phyloP scores from a whole-genome alignment of 1,140 invertebrate species.

The Halictus rubicundus region DNA sequence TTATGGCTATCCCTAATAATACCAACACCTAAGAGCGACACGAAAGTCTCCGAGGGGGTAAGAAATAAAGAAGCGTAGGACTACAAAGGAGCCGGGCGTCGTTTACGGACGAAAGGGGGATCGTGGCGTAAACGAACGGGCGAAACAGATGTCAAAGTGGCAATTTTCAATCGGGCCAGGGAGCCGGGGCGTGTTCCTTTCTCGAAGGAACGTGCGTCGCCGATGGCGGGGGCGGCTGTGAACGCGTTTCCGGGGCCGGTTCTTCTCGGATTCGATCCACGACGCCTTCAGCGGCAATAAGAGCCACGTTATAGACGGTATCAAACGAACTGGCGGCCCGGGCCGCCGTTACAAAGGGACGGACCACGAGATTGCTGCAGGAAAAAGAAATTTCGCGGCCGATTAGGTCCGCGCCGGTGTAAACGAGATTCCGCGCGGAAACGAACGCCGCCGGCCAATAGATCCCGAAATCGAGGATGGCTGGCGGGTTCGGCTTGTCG shows the following conservation, averaged over 20 bases:
- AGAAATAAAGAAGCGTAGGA: neutral
- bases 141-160: slow-evolving; percentile 17
- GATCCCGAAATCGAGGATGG: slow-evolving; percentile 27
- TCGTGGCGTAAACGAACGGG: neutral
- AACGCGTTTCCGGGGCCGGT: slow-evolving; percentile 41
- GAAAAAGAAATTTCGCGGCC: slow-evolving; percentile 69
- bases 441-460: slow-evolving; percentile 31
- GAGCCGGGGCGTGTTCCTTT: neutral
- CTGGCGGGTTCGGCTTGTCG: neutral
- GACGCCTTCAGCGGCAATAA: slow-evolving; percentile 58
- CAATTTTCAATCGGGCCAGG: slow-evolving; percentile 28
- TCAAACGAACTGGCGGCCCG: slow-evolving; percentile 34
- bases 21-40: no score
- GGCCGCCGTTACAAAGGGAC: slow-evolving; percentile 24
- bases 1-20: no score
- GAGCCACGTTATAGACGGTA: slow-evolving; percentile 35
- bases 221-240: slow-evolving; percentile 1
- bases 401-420: slow-evolving; percentile 67
- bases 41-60: neutral
- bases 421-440: slow-evolving; percentile 63
- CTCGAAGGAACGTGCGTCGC: slow-evolving; percentile 1
- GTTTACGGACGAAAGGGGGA: neutral
- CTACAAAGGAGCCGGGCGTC: neutral
- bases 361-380: slow-evolving; percentile 53
- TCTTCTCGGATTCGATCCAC: slow-evolving; percentile 59